These are phyloP conservation scores for Neotoxoptera formosana DNA, from an alignment of 1,140 invertebrate genomes.

Conservation along the genomic window DNA sequence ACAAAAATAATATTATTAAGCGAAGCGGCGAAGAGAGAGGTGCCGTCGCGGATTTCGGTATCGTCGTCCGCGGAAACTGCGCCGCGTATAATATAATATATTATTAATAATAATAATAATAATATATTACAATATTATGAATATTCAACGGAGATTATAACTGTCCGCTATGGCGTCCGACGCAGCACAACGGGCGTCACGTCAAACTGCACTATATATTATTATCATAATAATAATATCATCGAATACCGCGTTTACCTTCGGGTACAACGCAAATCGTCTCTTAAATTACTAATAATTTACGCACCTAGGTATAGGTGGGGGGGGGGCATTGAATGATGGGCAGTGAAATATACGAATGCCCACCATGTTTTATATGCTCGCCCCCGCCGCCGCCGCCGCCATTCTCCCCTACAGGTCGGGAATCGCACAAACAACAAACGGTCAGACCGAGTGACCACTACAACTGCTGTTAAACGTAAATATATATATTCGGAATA, in stretches of 20 bases:
- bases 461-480: background rate
- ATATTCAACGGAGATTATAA: background rate
- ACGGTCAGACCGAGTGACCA: background rate
- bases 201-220: too few relatives aligned
- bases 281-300: background rate
- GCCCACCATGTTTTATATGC: background rate
- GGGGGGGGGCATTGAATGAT: background rate
- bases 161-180: background rate
- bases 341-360: background rate
- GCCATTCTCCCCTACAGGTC: too few relatives aligned
- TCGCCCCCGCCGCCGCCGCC: background rate
- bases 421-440: background rate
- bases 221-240: too few relatives aligned
- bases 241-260: background rate
- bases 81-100: background rate
- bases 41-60: background rate
- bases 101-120: background rate
- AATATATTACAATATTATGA: background rate
- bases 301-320: background rate
- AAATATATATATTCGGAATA: accelerated
- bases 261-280: background rate
- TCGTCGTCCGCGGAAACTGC: background rate
- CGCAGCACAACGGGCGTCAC: background rate
- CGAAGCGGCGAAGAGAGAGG: background rate
- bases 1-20: background rate